Evolutionary conservation across 2,797 vertebrate genomes (phyloP), one percentile per base, ranked within the genome.

Genomic region (Calcarius lapponicus): DNA sequence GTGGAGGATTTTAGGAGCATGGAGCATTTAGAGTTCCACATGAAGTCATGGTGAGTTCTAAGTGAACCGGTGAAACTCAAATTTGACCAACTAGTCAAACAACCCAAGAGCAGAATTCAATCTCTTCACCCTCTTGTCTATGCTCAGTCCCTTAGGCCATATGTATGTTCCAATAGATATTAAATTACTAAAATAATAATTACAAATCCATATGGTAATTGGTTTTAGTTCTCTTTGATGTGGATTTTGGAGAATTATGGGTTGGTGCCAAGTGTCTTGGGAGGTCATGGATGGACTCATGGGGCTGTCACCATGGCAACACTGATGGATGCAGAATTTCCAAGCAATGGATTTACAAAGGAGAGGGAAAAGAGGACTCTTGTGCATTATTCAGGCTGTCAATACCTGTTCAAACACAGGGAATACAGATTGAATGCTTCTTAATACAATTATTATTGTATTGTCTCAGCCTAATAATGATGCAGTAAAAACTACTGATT

Each of bases 381-480:
- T 42, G 65, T 12, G 10, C 45, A 34, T 85, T 89, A 64, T 70
- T 53, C 58, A 58, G 43, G 13, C 78, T 82, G 36, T 81, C 93
- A 79, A 13, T 96, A 66, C 54, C 42, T 91, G 80, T 75, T 97
- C 88, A 94, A 91, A 85, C 20, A 60, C 56, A 72, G 15, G 47
- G 34, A 94, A 69, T 90, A 40, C 20, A 66, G 62, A 64, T 36
- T 24, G 51, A 88, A 73, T 81, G 43, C 19, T 88, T 67, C 56
- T 64, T 93, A 90, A 79, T 91, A 64, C 56, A 79, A 70, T 88
- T 92, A 65, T 82, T 90, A 29, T n/a, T 80, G 10, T 70, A 40
- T 72, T 83, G 38, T 67, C 64, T 90, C 53, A 60, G 51, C 36
- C 25, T 66, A 92, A 70, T 75, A 89, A 83, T 22, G 18, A 32